Evolutionary conservation across 2,888 invertebrate genomes (phyloP).

Genomic region (Archaeoteleia sp.): DNA sequence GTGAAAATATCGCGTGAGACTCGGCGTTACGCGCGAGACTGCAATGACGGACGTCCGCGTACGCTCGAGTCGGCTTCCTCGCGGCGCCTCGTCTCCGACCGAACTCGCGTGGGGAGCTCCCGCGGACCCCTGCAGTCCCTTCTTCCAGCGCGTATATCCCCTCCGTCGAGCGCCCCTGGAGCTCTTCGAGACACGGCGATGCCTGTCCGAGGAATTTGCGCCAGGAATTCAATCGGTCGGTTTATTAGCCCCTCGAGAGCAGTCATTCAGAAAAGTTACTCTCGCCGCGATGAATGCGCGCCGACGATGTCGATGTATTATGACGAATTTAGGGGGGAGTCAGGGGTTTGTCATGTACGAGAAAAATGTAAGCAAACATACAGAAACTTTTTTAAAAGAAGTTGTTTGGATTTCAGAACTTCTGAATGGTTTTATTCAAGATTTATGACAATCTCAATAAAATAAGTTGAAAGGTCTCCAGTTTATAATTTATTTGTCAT

Average conservation of each 20-base stretch:
- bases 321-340: slow-evolving; percentile 5
- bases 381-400: no score
- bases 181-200: slow-evolving; percentile 29
- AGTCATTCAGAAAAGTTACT: slow-evolving; percentile 36
- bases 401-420: no score
- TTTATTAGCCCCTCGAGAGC: slow-evolving; percentile 33
- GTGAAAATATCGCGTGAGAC: slow-evolving; percentile 48
- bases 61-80: slow-evolving; percentile 44
- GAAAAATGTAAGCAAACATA: no score
- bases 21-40: slow-evolving; percentile 57
- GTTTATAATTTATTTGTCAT: no score
- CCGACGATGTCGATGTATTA: slow-evolving; percentile 28
- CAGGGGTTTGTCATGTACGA: no score
- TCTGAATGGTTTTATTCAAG: no score
- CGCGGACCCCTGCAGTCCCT: slow-evolving; percentile 45
- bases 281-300: slow-evolving; percentile 32
- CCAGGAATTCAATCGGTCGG: slow-evolving; percentile 60
- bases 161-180: slow-evolving; percentile 36
- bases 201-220: slow-evolving; percentile 57
- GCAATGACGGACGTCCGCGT: slow-evolving; percentile 53
- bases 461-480: no score
- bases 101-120: slow-evolving; percentile 51
- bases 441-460: no score
- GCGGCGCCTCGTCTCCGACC: slow-evolving; percentile 31
- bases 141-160: slow-evolving; percentile 39